Conservation (phyloP, 2,888 invertebrate species). For the Volucella inflata region DNA sequence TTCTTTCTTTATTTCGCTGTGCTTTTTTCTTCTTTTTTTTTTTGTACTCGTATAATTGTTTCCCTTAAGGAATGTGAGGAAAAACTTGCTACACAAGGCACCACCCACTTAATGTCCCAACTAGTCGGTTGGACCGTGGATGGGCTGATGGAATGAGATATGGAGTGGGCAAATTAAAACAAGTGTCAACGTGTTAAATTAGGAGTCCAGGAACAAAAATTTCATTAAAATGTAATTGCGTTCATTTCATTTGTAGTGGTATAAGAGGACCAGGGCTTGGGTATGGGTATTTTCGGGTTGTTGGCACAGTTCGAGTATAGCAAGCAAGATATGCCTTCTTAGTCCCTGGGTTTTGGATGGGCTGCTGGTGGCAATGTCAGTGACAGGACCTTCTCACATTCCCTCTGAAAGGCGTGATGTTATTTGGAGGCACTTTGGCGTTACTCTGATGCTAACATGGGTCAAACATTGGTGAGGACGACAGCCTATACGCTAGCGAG, state of each 20-base stretch:
- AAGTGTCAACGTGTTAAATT: slow-evolving; percentile 75
- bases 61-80: slow-evolving; percentile 60
- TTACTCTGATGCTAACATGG: slow-evolving; percentile 44
- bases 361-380: slow-evolving; percentile 18
- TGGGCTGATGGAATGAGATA: background rate
- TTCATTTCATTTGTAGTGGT: slow-evolving; percentile 64
- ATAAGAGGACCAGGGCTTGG: too few relatives aligned
- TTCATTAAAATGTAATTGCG: slow-evolving; percentile 75
- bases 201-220: slow-evolving; percentile 73
- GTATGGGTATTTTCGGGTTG: background rate
- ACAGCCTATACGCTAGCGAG: slow-evolving; percentile 60
- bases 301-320: slow-evolving; percentile 12
- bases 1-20: slow-evolving; percentile 10
- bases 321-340: slow-evolving; percentile 7
- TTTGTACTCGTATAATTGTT: slow-evolving; percentile 71
- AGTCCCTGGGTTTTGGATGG: background rate
- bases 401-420: slow-evolving; percentile 57
- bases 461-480: slow-evolving; percentile 40
- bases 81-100: slow-evolving; percentile 44
- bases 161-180: slow-evolving; percentile 72
- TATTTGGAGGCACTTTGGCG: slow-evolving; percentile 65
- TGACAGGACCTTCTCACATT: slow-evolving; percentile 65
- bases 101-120: slow-evolving; percentile 65
- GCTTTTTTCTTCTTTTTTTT: slow-evolving; percentile 13
- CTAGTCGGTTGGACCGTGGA: slow-evolving; percentile 14